A percentile compares a stretch with the other conserved stretches of the same genome.
phyloP scores from a whole-genome alignment of 2,113 vertebrate species.

The Spermophilus dauricus region DNA sequence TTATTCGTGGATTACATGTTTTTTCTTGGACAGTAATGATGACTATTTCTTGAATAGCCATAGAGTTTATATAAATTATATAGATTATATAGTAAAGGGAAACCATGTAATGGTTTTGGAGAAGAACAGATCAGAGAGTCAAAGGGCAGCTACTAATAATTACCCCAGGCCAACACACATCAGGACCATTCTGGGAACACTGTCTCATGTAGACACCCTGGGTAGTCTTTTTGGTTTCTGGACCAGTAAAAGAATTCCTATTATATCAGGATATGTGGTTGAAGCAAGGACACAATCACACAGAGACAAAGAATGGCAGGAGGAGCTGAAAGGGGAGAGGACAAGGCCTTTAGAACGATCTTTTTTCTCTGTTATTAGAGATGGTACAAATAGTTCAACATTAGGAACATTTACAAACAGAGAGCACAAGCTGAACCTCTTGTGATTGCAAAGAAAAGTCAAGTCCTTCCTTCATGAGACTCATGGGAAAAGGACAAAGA shows the following conservation, averaged over 20 bases:
- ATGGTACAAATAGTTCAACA: neutral
- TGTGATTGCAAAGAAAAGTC: slow-evolving; percentile 26
- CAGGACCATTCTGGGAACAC: neutral
- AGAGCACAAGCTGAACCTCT: neutral
- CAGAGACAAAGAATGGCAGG: neutral
- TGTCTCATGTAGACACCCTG: neutral
- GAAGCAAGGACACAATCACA: neutral
- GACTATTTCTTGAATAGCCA: slow-evolving; percentile 18
- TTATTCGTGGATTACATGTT: neutral
- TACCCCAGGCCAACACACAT: neutral
- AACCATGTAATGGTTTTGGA: slow-evolving; percentile 1
- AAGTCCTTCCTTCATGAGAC: neutral
- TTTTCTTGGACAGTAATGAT: slow-evolving; percentile 28
- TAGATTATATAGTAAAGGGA: neutral
- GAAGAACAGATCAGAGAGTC: neutral
- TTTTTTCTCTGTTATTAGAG: neutral
- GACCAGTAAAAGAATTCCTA: neutral
- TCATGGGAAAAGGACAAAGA: neutral
- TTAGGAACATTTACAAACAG: neutral
- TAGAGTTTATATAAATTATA: too few relatives aligned
- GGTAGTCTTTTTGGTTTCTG: neutral
- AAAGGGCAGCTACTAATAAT: slow-evolving; percentile 45
- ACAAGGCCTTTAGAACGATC: neutral
- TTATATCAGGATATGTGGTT: neutral
- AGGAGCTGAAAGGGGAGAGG: neutral